Evolutionary conservation across 2,797 vertebrate species (phyloP).

Genomic region (Argyrosomus regius): DNA sequence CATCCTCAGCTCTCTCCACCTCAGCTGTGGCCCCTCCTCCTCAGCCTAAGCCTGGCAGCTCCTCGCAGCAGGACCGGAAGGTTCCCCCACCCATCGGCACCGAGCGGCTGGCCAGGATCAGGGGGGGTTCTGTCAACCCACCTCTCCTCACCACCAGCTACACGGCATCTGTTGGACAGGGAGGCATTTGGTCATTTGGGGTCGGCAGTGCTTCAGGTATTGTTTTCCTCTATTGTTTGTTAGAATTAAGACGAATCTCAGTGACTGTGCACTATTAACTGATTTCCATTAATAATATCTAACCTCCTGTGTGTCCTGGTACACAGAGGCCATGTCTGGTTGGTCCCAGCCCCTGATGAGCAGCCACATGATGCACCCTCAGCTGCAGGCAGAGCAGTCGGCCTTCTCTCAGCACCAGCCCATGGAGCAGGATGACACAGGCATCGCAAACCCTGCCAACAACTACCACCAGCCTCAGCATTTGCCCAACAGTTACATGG

Average conservation of each 20-base stretch:
- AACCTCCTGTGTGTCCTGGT: constrained; percentile 25
- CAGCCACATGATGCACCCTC: constrained; percentile 95
- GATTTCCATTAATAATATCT: background rate
- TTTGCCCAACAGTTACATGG: constrained; percentile 96
- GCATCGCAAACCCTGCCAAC: constrained; percentile 97
- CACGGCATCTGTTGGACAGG: constrained; percentile 95
- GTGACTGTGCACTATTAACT: background rate
- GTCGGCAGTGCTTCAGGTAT: constrained; percentile 95
- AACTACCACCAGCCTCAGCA: constrained; percentile 95
- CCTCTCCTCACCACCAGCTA: constrained; percentile 95
- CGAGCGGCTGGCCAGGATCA: constrained; percentile 94
- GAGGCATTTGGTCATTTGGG: constrained; percentile 99
- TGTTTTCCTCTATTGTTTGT: background rate
- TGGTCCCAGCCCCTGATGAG: constrained; percentile 98
- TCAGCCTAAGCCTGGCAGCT: constrained; percentile 90
- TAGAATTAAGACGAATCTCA: background rate
- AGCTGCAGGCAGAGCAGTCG: constrained; percentile 92
- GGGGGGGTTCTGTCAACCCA: constrained; percentile 93
- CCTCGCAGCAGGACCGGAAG: constrained; percentile 92
- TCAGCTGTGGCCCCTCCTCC: constrained; percentile 91
- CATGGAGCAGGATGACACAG: constrained; percentile 98
- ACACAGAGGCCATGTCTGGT: constrained; percentile 96
- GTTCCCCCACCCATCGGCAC: constrained; percentile 98
- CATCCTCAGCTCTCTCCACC: constrained; percentile 93
- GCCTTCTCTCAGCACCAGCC: constrained; percentile 98